A percentile compares a stretch with the other conserved stretches of the same genome.
These are phyloP conservation scores for Eretmochelys imbricata DNA, from an alignment of 2,113 vertebrate genomes.

Conservation along the genomic window DNA sequence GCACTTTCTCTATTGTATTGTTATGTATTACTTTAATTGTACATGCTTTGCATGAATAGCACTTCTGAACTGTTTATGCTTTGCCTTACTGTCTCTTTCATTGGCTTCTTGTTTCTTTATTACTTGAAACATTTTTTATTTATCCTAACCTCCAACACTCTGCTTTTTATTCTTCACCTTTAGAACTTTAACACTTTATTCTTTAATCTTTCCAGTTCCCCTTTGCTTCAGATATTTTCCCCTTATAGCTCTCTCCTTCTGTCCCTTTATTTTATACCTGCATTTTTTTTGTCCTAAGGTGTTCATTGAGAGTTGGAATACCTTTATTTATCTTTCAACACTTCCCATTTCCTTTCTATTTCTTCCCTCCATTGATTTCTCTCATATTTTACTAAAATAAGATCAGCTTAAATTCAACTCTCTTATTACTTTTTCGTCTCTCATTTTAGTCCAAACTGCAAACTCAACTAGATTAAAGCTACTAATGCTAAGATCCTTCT, in stretches of 20 bases:
- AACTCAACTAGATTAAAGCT: background rate
- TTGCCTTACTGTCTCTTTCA: background rate
- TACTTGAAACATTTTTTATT: slow-evolving; percentile 36
- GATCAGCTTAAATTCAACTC: background rate
- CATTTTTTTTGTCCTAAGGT: background rate
- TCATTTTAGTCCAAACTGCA: background rate
- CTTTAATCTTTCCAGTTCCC: slow-evolving; percentile 31
- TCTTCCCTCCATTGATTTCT: slow-evolving; percentile 37
- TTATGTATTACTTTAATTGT: background rate
- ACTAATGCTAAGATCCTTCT: background rate
- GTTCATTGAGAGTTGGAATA: slow-evolving; percentile 39
- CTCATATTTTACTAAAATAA: slow-evolving; percentile 27
- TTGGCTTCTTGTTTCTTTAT: background rate
- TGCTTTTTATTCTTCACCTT: slow-evolving; percentile 12
- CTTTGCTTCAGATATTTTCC: slow-evolving; percentile 7
- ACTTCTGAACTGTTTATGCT: background rate
- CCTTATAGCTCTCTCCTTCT: slow-evolving; percentile 29
- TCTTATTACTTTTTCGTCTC: background rate
- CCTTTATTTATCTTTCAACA: slow-evolving; percentile 54
- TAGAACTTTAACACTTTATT: slow-evolving; percentile 11
- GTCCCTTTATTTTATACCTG: slow-evolving; percentile 45
- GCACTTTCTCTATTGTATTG: background rate
- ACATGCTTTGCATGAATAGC: background rate
- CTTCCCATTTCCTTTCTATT: slow-evolving; percentile 43
- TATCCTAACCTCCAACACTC: background rate